These are phyloP conservation scores for Mionectes macconnelli DNA, from an alignment of 2,113 vertebrate species.

Conservation along the genomic window DNA sequence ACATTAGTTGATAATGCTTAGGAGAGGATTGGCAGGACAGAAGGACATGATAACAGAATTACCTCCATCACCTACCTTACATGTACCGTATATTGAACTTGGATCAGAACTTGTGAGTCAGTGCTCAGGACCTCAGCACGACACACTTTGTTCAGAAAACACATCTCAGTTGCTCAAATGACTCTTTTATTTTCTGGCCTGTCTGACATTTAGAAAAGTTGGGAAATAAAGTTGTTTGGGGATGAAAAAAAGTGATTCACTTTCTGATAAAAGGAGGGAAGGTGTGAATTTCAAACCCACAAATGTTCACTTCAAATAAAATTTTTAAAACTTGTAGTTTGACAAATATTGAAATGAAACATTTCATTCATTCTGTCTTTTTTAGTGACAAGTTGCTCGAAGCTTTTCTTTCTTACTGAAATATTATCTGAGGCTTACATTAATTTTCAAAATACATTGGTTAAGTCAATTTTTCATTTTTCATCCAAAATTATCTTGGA, in stretches of 20 bases:
- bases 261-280: neutral
- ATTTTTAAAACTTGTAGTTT: neutral
- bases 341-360: neutral
- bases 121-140: neutral
- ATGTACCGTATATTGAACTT: rapidly evolving
- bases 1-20: neutral
- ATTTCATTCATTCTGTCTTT: neutral
- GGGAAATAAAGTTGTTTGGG: neutral
- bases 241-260: neutral
- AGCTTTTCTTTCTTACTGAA: neutral
- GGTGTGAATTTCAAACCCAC: neutral
- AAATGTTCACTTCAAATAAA: neutral
- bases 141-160: neutral
- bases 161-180: neutral
- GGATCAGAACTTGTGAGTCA: neutral
- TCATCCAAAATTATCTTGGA: neutral
- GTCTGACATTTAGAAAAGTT: neutral
- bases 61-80: neutral
- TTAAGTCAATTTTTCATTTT: neutral
- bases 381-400: neutral
- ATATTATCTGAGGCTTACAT: neutral
- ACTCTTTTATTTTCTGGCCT: neutral
- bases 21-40: neutral
- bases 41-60: slow-evolving; percentile 4
- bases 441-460: neutral